phyloP scores from a whole-genome alignment of 2,888 invertebrate species.

The Subacronicta megacephala region DNA sequence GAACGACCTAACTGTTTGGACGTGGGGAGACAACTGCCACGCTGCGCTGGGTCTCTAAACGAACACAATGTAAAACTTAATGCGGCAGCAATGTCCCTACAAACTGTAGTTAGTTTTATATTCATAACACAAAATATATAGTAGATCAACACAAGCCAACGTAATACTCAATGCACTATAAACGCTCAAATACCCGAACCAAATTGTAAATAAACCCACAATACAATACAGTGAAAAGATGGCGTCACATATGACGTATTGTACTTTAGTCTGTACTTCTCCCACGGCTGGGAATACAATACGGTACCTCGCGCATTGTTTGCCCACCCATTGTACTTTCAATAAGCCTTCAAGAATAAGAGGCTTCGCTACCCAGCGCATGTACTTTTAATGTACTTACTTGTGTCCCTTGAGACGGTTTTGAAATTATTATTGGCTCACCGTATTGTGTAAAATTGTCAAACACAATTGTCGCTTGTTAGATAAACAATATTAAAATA shows the following conservation, averaged over 20 bases:
- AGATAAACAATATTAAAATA: too few relatives aligned
- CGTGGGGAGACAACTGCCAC: too few relatives aligned
- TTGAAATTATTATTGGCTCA: conserved; percentile 32
- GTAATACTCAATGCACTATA: not conserved
- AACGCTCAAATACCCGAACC: conserved; percentile 28
- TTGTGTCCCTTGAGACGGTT: conserved; percentile 32
- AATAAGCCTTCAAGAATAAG: conserved; percentile 62
- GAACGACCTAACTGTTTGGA: too few relatives aligned
- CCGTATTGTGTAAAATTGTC: too few relatives aligned
- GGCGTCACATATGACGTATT: conserved; percentile 24
- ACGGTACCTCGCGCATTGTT: conserved; percentile 59
- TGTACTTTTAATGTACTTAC: conserved; percentile 41
- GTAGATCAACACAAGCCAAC: not conserved
- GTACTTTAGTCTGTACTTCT: not conserved
- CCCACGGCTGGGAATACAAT: conserved; percentile 48
- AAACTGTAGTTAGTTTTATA: too few relatives aligned
- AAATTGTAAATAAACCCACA: conserved; percentile 48
- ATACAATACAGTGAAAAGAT: conserved; percentile 51
- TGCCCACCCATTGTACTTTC: conserved; percentile 60
- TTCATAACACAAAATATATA: too few relatives aligned
- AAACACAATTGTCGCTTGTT: too few relatives aligned
- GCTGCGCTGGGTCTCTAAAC: too few relatives aligned
- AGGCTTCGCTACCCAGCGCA: conserved; percentile 27
- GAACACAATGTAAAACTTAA: too few relatives aligned
- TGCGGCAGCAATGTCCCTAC: too few relatives aligned